phyloP scores from a whole-genome alignment of 2,113 vertebrate genomes.

The Anguilla rostrata region DNA sequence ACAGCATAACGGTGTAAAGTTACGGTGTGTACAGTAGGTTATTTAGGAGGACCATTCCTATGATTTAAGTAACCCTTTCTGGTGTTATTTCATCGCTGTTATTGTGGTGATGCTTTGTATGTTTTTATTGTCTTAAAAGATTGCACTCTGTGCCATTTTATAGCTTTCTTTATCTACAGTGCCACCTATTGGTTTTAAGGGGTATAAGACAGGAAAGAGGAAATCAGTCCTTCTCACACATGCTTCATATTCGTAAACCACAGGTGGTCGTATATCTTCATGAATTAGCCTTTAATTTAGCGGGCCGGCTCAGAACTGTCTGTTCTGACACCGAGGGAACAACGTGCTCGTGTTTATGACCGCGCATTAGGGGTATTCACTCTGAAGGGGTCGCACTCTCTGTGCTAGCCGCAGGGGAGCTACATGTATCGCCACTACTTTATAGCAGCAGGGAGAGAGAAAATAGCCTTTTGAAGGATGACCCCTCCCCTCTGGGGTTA shows the following conservation, averaged over 20 bases:
- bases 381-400: not conserved
- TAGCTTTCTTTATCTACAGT: not conserved
- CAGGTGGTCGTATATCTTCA: not conserved
- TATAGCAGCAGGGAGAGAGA: not conserved
- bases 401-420: not conserved
- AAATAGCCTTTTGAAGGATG: not conserved
- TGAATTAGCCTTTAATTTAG: not conserved
- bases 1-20: slow-evolving; percentile 4
- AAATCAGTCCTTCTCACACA: not conserved
- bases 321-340: not conserved
- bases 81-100: not conserved
- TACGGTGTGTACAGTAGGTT: not conserved
- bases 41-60: slow-evolving; percentile 19
- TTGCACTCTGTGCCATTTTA: not conserved
- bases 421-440: not conserved
- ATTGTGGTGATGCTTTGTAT: not conserved
- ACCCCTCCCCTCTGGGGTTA: not conserved
- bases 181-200: slow-evolving; percentile 10
- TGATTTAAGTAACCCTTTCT: slow-evolving; percentile 8
- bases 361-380: not conserved
- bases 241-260: not conserved
- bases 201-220: not conserved
- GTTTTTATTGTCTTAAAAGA: slow-evolving; percentile 13
- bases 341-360: not conserved
- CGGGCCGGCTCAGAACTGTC: not conserved